phyloP scores from a whole-genome alignment of 2,113 vertebrate genomes.

The Progne subis region DNA sequence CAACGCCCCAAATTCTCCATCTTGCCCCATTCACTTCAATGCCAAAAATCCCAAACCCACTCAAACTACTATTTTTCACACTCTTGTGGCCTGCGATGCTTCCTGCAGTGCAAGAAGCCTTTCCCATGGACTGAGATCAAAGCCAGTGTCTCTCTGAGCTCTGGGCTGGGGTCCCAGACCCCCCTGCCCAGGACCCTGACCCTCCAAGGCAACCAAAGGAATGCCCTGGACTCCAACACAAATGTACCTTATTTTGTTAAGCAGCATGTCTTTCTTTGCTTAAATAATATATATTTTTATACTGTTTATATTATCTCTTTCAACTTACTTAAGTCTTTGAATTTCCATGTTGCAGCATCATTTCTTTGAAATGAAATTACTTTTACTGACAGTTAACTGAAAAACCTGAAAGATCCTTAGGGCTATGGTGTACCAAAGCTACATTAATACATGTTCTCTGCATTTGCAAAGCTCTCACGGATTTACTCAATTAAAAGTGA shows the following conservation, averaged over 20 bases:
- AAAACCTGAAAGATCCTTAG: neutral
- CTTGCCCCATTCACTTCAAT: too few relatives aligned
- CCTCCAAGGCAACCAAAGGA: too few relatives aligned
- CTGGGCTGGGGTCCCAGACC: too few relatives aligned
- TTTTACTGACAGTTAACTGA: neutral
- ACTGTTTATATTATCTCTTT: neutral
- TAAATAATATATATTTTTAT: neutral
- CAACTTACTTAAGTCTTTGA: slow-evolving; percentile 9
- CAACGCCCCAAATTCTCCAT: too few relatives aligned
- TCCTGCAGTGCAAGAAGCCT: too few relatives aligned
- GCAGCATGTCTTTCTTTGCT: neutral
- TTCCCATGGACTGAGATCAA: too few relatives aligned
- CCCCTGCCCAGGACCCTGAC: too few relatives aligned
- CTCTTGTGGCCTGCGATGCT: too few relatives aligned
- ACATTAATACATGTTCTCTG: neutral
- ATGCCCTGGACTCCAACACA: neutral
- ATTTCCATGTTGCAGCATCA: neutral
- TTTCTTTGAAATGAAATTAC: neutral
- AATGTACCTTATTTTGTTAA: slow-evolving; percentile 17
- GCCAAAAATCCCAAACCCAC: too few relatives aligned
- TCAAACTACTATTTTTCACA: too few relatives aligned
- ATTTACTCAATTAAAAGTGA: neutral
- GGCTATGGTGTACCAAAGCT: neutral
- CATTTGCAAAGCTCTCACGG: neutral
- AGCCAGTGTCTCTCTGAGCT: too few relatives aligned